Percentiles rank a stretch among this genome's conserved stretches.
Evolutionary conservation across 2,113 vertebrate genomes (phyloP).

Genomic region (Cyanoderma ruficeps): DNA sequence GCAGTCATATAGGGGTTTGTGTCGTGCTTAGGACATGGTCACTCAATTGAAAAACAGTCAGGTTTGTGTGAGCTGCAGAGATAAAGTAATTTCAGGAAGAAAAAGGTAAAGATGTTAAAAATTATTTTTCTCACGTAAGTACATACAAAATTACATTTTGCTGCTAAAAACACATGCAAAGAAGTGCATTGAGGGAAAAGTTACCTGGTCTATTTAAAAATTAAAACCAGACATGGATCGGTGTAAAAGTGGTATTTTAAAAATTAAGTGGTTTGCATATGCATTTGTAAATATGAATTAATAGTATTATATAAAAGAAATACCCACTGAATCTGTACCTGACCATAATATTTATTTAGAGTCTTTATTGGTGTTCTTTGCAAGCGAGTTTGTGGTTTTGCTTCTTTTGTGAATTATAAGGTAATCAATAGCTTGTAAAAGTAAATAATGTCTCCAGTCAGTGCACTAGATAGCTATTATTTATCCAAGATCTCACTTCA

Average conservation of each 20-base stretch:
- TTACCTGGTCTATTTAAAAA: background rate
- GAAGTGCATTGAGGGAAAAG: background rate
- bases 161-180: background rate
- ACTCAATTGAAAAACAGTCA: background rate
- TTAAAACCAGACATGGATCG: background rate
- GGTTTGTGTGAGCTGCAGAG: background rate
- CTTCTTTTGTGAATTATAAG: background rate
- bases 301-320: background rate
- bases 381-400: background rate
- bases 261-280: background rate
- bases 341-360: background rate
- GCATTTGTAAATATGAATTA: background rate
- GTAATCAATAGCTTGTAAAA: constrained; percentile 14
- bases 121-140: background rate
- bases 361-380: background rate
- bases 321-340: background rate
- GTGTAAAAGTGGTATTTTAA: background rate
- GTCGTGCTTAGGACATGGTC: background rate
- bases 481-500: constrained; percentile 15
- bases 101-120: background rate
- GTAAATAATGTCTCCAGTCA: constrained; percentile 11
- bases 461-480: background rate
- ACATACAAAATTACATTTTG: background rate
- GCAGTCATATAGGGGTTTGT: background rate
- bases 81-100: background rate